Base-by-base conservation (phyloP, 1,140 invertebrate species). In the Drosophila bocki region DNA sequence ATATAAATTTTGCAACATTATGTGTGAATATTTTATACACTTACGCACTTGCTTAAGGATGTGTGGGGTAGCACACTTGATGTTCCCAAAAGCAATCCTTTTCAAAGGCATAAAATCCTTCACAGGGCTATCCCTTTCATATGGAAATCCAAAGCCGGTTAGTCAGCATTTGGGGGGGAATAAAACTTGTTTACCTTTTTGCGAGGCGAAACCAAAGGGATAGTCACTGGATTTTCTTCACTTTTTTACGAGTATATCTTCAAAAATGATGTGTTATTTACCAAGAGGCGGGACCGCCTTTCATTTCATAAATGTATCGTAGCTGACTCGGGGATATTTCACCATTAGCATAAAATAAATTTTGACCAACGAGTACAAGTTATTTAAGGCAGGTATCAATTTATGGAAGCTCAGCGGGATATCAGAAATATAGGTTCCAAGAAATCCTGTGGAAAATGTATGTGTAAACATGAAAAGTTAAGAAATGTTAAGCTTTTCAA, bases 181-280 rank as follows among this genome's bases (percentile, higher is more conserved):
- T 75, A 75, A 74, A 75, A 63, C 47, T 56, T 75, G 71, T 75
- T 75, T 75, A 75, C 71, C 71, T 75, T 75, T 62, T 56, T 32
- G 15, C 12, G 22, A 4, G 19, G 26, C 35, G 35, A 60, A 56
- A 19, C 58, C 19, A 19, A 56, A 37, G 50, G 57, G 70, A 75
- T 63, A 60, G 58, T 58, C 70, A 75, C 71, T 37, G 68, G 41
- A 75, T 75, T 50, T 63, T 56, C 57, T 48, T 33, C 37, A 56
- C 70, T 48, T 75, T 56, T 53, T 32, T 42, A 33, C 69, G 50
- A 51, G 41, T 29, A 19, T 61, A 32, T 51, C 54, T 39, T 35
- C 48, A 41, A 48, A 74, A 56, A 53, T 71, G 47, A 69, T 65
- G 54, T 74, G 68, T 56, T 75, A 54, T 56, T 75, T 75, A 62